Evolutionary conservation across 2,888 invertebrate genomes (phyloP).

Genomic region (Diaphora mendica): DNA sequence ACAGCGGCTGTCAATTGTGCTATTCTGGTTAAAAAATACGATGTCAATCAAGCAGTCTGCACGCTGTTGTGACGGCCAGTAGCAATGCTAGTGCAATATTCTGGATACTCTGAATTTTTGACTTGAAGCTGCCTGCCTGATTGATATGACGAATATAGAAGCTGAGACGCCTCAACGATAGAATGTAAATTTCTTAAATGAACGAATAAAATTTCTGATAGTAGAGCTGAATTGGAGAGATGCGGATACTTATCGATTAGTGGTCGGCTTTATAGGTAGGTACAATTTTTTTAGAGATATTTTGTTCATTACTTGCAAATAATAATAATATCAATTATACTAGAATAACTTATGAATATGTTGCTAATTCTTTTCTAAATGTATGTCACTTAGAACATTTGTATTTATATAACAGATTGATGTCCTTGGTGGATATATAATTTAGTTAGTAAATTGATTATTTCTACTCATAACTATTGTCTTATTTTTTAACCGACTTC

Average conservation of each 20-base stretch:
- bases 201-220: not conserved
- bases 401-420: too few relatives aligned
- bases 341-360: too few relatives aligned
- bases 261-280: not conserved
- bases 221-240: not conserved
- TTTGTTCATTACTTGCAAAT: too few relatives aligned
- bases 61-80: slow-evolving; percentile 18
- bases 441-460: too few relatives aligned
- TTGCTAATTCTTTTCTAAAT: too few relatives aligned
- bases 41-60: slow-evolving; percentile 32
- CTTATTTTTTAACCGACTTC: too few relatives aligned
- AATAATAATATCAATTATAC: too few relatives aligned
- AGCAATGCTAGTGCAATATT: slow-evolving; percentile 10
- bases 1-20: slow-evolving; percentile 8
- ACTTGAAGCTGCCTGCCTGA: not conserved
- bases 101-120: not conserved
- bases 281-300: too few relatives aligned
- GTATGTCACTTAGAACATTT: too few relatives aligned
- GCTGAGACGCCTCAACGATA: not conserved
- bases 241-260: not conserved
- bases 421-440: too few relatives aligned
- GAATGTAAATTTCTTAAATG: not conserved
- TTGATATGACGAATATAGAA: not conserved
- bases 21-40: slow-evolving; percentile 24
- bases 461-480: too few relatives aligned